Conservation (phyloP, 1,140 invertebrate species). For the Meloidogyne exigua region DNA sequence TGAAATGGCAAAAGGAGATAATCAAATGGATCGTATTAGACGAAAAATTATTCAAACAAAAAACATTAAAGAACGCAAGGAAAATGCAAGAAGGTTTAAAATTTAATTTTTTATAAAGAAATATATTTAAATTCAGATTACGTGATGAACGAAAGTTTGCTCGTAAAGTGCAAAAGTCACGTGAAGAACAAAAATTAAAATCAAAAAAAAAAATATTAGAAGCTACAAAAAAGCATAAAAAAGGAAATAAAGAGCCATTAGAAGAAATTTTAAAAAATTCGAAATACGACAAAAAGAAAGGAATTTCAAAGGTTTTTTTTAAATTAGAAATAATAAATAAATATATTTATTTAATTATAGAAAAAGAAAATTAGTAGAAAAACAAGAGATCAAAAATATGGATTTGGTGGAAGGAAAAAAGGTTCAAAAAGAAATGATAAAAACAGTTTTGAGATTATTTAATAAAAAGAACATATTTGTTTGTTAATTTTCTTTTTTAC, state of each 20-base stretch:
- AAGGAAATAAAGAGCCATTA: constrained; percentile 63
- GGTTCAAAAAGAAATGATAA: constrained; percentile 83
- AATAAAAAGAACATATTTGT: background rate
- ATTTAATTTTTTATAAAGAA: background rate
- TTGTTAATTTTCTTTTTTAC: background rate
- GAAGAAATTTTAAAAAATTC: constrained; percentile 61
- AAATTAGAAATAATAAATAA: background rate
- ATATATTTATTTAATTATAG: background rate
- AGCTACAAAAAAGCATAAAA: constrained; percentile 66
- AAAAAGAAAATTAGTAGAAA: constrained; percentile 50
- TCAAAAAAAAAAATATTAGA: constrained; percentile 71
- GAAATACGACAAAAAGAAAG: constrained; percentile 64
- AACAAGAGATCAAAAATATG: constrained; percentile 79
- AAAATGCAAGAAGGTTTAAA: constrained; percentile 6
- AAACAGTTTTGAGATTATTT: constrained; percentile 68
- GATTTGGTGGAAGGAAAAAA: constrained; percentile 91
- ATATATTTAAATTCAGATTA: constrained; percentile 73
- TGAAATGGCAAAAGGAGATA: constrained; percentile 95
- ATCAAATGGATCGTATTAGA: constrained; percentile 89
- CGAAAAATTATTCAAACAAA: constrained; percentile 36
- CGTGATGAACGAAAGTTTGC: constrained; percentile 86
- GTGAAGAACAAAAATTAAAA: constrained; percentile 77
- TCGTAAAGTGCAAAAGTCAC: constrained; percentile 75
- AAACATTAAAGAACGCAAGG: background rate
- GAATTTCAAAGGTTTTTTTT: constrained; percentile 37